Conservation (phyloP, 2,888 invertebrate genomes). For the Oscheius onirici region DNA sequence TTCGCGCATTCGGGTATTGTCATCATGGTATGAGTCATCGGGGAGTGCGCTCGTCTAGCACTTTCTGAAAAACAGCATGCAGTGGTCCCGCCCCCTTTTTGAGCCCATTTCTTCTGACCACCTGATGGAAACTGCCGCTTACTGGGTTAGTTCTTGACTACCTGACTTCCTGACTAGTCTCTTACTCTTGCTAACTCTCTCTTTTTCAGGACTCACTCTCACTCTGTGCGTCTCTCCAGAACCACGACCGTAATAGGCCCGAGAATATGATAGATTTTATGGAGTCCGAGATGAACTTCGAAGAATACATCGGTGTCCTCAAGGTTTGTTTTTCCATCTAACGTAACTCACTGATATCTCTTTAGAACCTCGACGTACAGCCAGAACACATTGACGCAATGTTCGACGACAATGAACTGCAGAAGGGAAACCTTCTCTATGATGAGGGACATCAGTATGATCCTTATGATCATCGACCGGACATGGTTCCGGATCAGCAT, state of each 20-base stretch:
- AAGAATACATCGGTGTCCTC: slow-evolving; percentile 37
- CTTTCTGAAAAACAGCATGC: slow-evolving; percentile 26
- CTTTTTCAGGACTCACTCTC: slow-evolving; percentile 35
- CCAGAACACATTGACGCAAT: slow-evolving; percentile 37
- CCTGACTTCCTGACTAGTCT: neutral
- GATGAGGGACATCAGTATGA: slow-evolving; percentile 29
- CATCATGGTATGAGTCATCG: slow-evolving; percentile 27
- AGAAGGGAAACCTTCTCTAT: slow-evolving; percentile 44
- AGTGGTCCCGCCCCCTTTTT: slow-evolving; percentile 1
- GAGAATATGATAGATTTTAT: slow-evolving; percentile 42
- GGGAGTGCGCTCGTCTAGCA: slow-evolving; percentile 22
- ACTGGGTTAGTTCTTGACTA: slow-evolving; percentile 23
- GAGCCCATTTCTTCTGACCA: slow-evolving; percentile 12
- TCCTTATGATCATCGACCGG: slow-evolving; percentile 26
- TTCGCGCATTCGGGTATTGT: slow-evolving; percentile 13
- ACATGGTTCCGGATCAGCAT: slow-evolving; percentile 7
- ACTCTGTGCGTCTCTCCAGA: slow-evolving; percentile 30
- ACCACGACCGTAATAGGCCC: slow-evolving; percentile 30
- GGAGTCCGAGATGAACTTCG: slow-evolving; percentile 45
- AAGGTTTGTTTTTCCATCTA: neutral
- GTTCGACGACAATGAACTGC: slow-evolving; percentile 41
- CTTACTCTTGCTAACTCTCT: neutral
- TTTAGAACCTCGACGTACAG: slow-evolving; percentile 41
- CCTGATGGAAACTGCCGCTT: slow-evolving; percentile 7
- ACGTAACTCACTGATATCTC: no score